phyloP scores from a whole-genome alignment of 2,113 vertebrate genomes.

The Litocranius walleri region DNA sequence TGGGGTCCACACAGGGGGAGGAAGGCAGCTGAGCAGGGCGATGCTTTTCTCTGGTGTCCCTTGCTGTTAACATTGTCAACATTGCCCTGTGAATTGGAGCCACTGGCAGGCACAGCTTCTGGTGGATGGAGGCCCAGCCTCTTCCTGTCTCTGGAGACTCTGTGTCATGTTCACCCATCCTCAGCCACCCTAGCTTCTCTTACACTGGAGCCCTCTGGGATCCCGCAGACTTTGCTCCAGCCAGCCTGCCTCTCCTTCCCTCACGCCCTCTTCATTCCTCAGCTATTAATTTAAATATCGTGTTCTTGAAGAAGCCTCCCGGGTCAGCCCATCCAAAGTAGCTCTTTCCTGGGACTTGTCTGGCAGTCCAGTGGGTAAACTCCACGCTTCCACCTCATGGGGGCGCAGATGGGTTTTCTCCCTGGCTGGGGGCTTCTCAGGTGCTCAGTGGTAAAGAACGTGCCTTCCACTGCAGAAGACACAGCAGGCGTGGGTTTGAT shows the following conservation, averaged over 20 bases:
- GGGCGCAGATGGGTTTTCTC: not conserved
- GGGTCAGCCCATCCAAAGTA: not conserved
- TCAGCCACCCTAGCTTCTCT: not conserved
- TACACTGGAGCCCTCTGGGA: not conserved
- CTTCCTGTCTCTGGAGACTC: not conserved
- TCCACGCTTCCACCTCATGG: not conserved
- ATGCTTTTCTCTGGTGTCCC: too few relatives aligned
- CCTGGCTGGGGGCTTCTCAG: not conserved
- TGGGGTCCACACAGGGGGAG: not conserved
- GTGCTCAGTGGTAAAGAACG: not conserved
- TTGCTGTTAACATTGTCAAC: not conserved
- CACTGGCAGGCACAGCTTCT: too few relatives aligned
- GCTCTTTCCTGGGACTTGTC: not conserved
- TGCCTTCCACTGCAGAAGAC: not conserved
- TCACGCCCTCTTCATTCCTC: not conserved
- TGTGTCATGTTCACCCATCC: not conserved
- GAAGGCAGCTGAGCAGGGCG: rapidly evolving
- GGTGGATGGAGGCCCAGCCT: rapidly evolving
- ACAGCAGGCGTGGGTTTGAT: not conserved
- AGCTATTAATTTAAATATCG: not conserved
- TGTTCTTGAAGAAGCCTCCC: not conserved
- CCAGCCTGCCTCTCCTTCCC: not conserved
- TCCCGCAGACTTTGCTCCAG: not conserved
- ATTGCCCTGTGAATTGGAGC: rapidly evolving
- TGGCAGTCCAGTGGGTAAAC: not conserved